Base-by-base conservation (phyloP, 2,113 vertebrate genomes). In the Merops nubicus region DNA sequence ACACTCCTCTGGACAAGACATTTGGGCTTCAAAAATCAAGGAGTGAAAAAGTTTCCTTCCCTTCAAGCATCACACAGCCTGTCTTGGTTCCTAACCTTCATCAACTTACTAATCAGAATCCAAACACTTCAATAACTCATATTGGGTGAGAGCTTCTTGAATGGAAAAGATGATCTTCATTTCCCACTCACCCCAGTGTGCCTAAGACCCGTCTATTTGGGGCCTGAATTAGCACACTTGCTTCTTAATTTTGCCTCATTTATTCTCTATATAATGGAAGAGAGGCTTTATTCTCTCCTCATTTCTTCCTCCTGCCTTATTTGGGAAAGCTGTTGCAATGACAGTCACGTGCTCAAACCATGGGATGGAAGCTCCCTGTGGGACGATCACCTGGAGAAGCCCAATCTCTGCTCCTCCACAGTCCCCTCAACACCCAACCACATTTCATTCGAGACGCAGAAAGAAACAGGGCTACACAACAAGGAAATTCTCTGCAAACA, bases 391-490 rank as follows among this genome's bases (percentile, higher is more conserved):
- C 17, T 16, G 12, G 22, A 69, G 59, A 68, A 95, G 29, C 21
- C 48, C 15, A 63, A 29, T n/a, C 17, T 0, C 0, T 15, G 45
- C 56, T 69, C 15, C 17, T 13, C n/a, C 20, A 3, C 38, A 87
- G n/a, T 21, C 6, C 33, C 26, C 50, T 72, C 57, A 68, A 47
- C 19, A 36, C 0, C 0, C 8, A 72, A 1, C 16, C 64, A 33
- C 0, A 0, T n/a, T 87, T 89, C 43, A 36, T 50, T 63, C 3
- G 1, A 42, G 48, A 54, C 0, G 0, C 15, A 79, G 42, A 56
- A 79, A 29, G n/a, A 82, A 69, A 57, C 17, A 12, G 10, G 43
- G 43, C 53, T 57, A 45, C 21, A 43, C 26, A 86, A 64, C 15
- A 77, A 59, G 5, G 8, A 92, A 69, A 7, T 53, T 60, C 33